Base-by-base conservation (phyloP, 2,888 invertebrate species). In the Magallana nippona region DNA sequence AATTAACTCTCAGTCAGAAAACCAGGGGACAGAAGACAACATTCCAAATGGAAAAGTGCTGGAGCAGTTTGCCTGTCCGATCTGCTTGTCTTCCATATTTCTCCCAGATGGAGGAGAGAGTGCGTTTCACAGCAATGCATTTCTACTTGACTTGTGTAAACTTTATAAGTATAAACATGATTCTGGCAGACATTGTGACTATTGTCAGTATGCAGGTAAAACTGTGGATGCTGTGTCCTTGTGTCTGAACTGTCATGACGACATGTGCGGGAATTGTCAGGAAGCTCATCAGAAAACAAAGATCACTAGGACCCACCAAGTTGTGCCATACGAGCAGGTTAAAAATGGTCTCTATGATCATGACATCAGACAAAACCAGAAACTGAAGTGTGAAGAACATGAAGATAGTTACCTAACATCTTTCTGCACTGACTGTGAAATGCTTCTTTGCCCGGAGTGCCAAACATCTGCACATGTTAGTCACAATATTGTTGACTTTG, bases 191-290 rank as follows among this genome's bases (percentile, higher is more conserved):
- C 15, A 81, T 8, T 93, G 92, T 88, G 92, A 91, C 58, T 92
- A 93, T 87, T 93, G 93, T 80, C 82, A 78, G 32, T 91, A 86
- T 87, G 92, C 91, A 60, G 89, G 90, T 1, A 89, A 90, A 79
- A 85, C 79, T 10, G 83, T 84, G 8, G 44, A 79, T 19, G 93
- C 93, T 15, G 86, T 84, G 1, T 83, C 85, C 17, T 82, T 91
- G 13, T 93, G 93, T 82, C 86, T 93, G 13, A 91, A 93, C 27
- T 93, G 93, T 79, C 88, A 87, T 27, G 93, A 93, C 84, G 89
- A 92, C 82, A 87, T 93, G 88, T 93, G 93, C 86, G 87, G 88
- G 22, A 83, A 83, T 17, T 93, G 93, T 82, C 85, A 89, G 0
- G 88, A 87, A 32, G 92, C 92, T 0, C 93, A 93, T 86, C 87